A percentile compares a stretch with the other conserved stretches of the same genome.
These are phyloP conservation scores for Rotaria socialis DNA, from an alignment of 2,888 invertebrate genomes.

Conservation along the genomic window DNA sequence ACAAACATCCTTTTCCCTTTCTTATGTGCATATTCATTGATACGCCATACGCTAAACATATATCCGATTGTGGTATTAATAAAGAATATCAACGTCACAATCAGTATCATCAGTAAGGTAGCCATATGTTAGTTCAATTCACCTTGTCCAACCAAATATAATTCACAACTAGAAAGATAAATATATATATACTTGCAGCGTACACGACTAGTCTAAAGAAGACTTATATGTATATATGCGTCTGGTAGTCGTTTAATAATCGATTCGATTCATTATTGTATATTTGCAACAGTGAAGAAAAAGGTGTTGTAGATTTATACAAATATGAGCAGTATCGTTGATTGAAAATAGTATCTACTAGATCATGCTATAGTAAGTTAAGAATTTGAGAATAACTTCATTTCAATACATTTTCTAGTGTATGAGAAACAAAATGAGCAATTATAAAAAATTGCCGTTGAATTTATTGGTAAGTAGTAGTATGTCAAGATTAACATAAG, in stretches of 20 bases:
- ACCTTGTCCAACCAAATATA: not conserved
- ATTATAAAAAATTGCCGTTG: not conserved
- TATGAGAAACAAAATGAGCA: too few relatives aligned
- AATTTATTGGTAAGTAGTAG: not conserved
- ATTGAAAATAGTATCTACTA: too few relatives aligned
- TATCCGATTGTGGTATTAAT: not conserved
- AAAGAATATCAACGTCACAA: not conserved
- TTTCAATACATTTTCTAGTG: too few relatives aligned
- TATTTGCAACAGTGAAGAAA: too few relatives aligned
- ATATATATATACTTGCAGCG: not conserved
- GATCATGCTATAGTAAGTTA: too few relatives aligned
- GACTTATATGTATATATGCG: not conserved
- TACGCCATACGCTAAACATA: not conserved
- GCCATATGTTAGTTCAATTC: not conserved
- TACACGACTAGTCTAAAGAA: not conserved
- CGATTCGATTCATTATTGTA: too few relatives aligned
- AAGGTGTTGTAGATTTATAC: too few relatives aligned
- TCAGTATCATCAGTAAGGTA: not conserved
- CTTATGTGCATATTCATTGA: not conserved
- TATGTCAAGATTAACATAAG: not conserved
- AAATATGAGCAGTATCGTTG: too few relatives aligned
- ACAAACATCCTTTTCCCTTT: slow-evolving; percentile 2
- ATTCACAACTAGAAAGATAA: not conserved
- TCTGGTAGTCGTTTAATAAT: not conserved
- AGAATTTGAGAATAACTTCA: too few relatives aligned